A percentile compares a stretch with the other conserved stretches of the same genome.
These are phyloP conservation scores for Epicauta chinensis DNA, from an alignment of 1,140 invertebrate species.

Conservation along the genomic window DNA sequence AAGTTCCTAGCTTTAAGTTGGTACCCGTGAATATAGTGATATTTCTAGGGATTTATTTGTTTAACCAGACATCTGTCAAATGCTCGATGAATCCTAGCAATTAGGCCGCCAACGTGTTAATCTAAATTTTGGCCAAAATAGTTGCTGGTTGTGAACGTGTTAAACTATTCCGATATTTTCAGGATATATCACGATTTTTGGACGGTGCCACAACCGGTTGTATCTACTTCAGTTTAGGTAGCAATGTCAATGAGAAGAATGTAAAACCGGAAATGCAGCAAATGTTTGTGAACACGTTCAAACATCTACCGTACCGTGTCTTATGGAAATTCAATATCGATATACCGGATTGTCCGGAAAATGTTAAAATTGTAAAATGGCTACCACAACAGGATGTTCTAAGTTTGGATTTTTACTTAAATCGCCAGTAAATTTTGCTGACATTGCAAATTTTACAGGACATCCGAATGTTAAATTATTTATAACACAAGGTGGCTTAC, in stretches of 20 bases:
- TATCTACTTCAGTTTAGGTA: slow-evolving; percentile 52
- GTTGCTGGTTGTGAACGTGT: too few relatives aligned
- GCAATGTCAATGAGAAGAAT: slow-evolving; percentile 36
- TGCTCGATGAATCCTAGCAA: too few relatives aligned
- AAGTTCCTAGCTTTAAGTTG: too few relatives aligned
- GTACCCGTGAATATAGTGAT: too few relatives aligned
- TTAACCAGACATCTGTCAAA: not conserved
- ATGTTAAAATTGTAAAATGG: slow-evolving; percentile 44
- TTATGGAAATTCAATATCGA: slow-evolving; percentile 46
- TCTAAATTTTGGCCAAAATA: too few relatives aligned
- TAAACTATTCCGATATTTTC: not conserved
- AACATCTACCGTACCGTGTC: slow-evolving; percentile 36
- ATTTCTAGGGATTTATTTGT: too few relatives aligned
- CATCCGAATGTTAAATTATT: slow-evolving; percentile 43
- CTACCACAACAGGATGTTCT: slow-evolving; percentile 49
- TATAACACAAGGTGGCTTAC: slow-evolving; percentile 47
- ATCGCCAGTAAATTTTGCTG: not conserved
- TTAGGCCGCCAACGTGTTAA: too few relatives aligned
- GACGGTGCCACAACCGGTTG: slow-evolving; percentile 44
- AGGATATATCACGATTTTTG: slow-evolving; percentile 44
- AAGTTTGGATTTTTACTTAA: slow-evolving; percentile 30
- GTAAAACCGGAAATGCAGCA: slow-evolving; percentile 27
- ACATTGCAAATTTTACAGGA: slow-evolving; percentile 20
- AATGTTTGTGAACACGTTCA: slow-evolving; percentile 35
- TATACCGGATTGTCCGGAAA: slow-evolving; percentile 37